phyloP scores from a whole-genome alignment of 53 echinoderm and acorn worm genomes.

The Mesocentrotus franciscanus region DNA sequence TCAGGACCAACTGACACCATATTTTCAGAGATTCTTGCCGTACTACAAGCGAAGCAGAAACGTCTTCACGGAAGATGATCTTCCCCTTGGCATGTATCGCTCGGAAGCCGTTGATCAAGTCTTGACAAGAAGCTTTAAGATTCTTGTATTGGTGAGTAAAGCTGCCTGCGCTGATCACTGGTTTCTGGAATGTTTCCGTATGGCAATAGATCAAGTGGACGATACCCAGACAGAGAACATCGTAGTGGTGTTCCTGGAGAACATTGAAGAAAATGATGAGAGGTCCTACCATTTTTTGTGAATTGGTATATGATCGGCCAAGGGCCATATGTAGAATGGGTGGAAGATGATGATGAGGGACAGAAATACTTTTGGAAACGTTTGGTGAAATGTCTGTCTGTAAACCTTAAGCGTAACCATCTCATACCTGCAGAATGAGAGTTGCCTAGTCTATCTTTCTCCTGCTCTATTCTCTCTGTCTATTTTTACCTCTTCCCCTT shows the following conservation, averaged over 20 bases:
- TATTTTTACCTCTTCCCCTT: not conserved
- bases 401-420: not conserved
- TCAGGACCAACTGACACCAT: not conserved
- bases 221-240: not conserved
- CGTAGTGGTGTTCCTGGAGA: not conserved
- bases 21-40: not conserved
- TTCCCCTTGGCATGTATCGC: not conserved
- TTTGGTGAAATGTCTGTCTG: not conserved
- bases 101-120: not conserved
- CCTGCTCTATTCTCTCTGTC: not conserved
- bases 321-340: not conserved
- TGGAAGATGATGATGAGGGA: not conserved
- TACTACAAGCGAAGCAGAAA: not conserved
- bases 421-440: constrained; percentile 8
- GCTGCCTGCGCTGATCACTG: not conserved
- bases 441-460: not conserved
- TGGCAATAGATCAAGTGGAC: constrained; percentile 10
- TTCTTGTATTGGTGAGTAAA: not conserved
- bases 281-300: not conserved
- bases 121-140: not conserved
- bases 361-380: not conserved
- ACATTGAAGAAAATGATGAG: not conserved
- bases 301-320: not conserved
- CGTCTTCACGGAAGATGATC: not conserved
- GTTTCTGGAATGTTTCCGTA: constrained; percentile 5